Base-by-base conservation (phyloP, 23 tunicate species). In the Diplosoma virens region DNA sequence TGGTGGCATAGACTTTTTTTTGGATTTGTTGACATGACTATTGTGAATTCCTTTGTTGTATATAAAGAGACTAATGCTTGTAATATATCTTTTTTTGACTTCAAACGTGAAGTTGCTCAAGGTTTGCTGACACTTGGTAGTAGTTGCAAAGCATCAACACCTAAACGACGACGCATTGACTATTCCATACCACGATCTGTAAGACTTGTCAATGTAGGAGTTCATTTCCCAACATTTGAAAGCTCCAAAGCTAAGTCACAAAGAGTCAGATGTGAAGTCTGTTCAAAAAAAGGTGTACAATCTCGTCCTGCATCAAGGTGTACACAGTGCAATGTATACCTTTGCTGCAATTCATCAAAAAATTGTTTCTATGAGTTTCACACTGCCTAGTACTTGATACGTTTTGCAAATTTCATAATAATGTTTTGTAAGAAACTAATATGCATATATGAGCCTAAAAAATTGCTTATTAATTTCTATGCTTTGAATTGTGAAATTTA, bases 1-100 rank as follows among this genome's bases (percentile, higher is more conserved):
- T 67, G 74, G 74, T 67, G 74, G 74, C 74, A 67, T 22, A 17
- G 74, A 37, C 25, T 67, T 21, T 67, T 67, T 37, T 67, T 67
- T 67, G 74, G 74, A 11, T 4, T 67, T 50, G 3, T 67, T 67
- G 74, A 67, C 21, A 67, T 35, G 52, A 67, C 23, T 6, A 37
- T 67, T 22, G 74, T 37, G 26, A 67, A 67, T 36, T 22, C 52
- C 22, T 67, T 34, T 36, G 74, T 67, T 16, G 14, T 67, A 17
- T 67, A 67, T 22, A 34, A 36, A 34, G 27, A 67, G 22, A 3
- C 52, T 2, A 67, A 35, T 5, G 23, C 7, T 11, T 11, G 9
- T 2, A 3, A 22, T 9, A 4, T 67, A n/a, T 36, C 74, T 9
- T 36, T 67, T 23, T 25, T 67, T 23, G 52, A 34, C 52, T 67